Base-by-base conservation (phyloP, 2,888 invertebrate genomes). In the Meta bourneti region DNA sequence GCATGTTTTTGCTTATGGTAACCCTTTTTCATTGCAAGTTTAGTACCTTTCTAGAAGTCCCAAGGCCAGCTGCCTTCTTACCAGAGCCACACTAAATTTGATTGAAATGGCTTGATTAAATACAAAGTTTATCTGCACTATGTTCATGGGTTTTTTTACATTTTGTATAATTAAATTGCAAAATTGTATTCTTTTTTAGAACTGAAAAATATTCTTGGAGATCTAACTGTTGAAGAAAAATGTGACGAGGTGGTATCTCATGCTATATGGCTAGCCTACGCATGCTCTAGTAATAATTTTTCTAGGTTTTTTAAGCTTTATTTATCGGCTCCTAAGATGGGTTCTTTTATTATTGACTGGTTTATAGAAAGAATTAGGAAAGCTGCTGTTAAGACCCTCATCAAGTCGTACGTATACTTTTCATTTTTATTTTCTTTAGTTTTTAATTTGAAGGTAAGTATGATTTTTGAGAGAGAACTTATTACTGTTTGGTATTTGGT, bases 321-420 rank as follows among this genome's bases (percentile, higher is more conserved):
- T 95, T 96, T 96, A 94, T 95, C 96, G 92, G 97, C 99, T 72
- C 99, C 99, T 34, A 96, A 97, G 94, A 99, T 99, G 99, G 97
- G 98, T 78, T 98, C 98, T 90, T 98, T 98, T 95, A 96, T 99
- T 94, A 97, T 99, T 96, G 99, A 99, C 96, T 98, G 99, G 98
- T 99, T 99, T 96, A 96, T 98, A 95, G 98, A 98, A 93, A 96
- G 99, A 94, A 99, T 99, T 95, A 96, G 99, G 94, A 98, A 98
- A 95, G 96, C 96, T 94, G 99, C 98, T 94, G 96, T 99, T 94
- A 98, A 97, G 95, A 96, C 97, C 95, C 97, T 99, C 95, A 96
- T 99, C 94, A 99, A 98, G 97, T 97, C 98, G 99, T 99, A 98
- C 96, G 99, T 98, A 96, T 94, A 20, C 72, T 78, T 89, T 90